Base-by-base conservation (phyloP, 2,797 vertebrate species). In the Cossypha polioptera region DNA sequence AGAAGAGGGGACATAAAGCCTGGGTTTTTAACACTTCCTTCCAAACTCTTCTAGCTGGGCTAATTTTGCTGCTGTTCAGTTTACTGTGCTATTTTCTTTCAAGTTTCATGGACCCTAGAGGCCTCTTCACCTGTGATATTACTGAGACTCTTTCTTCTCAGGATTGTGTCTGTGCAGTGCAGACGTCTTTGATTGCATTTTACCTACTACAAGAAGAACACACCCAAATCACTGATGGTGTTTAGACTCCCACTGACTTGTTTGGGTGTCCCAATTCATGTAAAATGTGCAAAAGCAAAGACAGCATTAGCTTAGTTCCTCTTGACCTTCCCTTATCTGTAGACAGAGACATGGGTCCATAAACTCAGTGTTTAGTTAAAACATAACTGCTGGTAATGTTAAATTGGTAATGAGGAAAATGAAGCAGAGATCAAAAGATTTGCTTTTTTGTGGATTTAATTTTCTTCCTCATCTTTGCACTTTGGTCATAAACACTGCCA, bases 321-420 rank as follows among this genome's bases (percentile, higher is more conserved):
- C 88, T 87, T 94, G 92, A 95, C 95, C 74, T 96, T 90, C 95
- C 58, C 61, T 97, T 93, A 93, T 95, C 92, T 73, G 86, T 50
- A 81, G 79, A 35, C 76, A 81, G 86, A 96, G 88, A 94, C 94
- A 78, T 33, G 55, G 96, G 88, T 91, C 85, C 85, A 84, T 92
- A 97, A 97, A 95, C 92, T 80, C 86, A 61, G 48, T 82, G 94
- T 95, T 95, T 96, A 96, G 95, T 81, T 76, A 83, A 95, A 93
- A 78, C 88, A 48, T 81, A 96, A 93, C 43, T 93, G 54, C 92
- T 88, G 71, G 72, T 95, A 75, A 90, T 75, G 58, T 79, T 91
- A 94, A 92, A 65, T 76, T 94, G 71, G 10, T 84, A 95, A 97
- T 72, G 92, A 97, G 75, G 78, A 95, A 95, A 97, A 96, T 58